Conservation (phyloP, 2,888 invertebrate genomes). For the Dryocosmus kuriphilus region DNA sequence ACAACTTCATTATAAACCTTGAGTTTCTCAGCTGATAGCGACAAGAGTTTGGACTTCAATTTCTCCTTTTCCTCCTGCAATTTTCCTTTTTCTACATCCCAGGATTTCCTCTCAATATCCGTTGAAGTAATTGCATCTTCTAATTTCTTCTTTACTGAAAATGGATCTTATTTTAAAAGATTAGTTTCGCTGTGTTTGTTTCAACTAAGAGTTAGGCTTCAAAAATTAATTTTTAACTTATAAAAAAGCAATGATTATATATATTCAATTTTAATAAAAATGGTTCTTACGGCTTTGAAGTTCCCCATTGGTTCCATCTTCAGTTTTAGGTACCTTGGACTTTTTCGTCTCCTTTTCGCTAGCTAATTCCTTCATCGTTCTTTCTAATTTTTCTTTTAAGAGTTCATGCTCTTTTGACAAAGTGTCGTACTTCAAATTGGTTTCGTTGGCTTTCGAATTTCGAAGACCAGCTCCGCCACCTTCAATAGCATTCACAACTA, state of each 20-base stretch:
- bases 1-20: constrained; percentile 81
- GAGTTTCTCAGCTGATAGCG: constrained; percentile 79
- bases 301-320: constrained; percentile 61
- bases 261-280: not conserved
- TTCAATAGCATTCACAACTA: constrained; percentile 68
- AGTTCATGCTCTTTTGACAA: constrained; percentile 71
- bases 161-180: not conserved
- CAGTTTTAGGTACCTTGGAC: constrained; percentile 74
- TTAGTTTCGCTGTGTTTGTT: not conserved
- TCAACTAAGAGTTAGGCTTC: not conserved
- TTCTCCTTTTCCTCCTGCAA: constrained; percentile 79
- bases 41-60: constrained; percentile 78
- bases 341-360: constrained; percentile 79
- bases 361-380: constrained; percentile 64
- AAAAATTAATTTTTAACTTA: not conserved
- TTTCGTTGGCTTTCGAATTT: constrained; percentile 60
- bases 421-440: constrained; percentile 68
- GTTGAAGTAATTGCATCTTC: constrained; percentile 77
- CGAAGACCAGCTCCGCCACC: constrained; percentile 66
- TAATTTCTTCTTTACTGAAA: constrained; percentile 79
- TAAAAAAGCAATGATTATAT: not conserved
- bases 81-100: constrained; percentile 79
- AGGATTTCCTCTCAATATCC: constrained; percentile 70
- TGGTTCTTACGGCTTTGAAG: constrained; percentile 58
- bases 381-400: constrained; percentile 71